Base-by-base conservation (phyloP, 2,113 vertebrate genomes). In the Jacana jacana region DNA sequence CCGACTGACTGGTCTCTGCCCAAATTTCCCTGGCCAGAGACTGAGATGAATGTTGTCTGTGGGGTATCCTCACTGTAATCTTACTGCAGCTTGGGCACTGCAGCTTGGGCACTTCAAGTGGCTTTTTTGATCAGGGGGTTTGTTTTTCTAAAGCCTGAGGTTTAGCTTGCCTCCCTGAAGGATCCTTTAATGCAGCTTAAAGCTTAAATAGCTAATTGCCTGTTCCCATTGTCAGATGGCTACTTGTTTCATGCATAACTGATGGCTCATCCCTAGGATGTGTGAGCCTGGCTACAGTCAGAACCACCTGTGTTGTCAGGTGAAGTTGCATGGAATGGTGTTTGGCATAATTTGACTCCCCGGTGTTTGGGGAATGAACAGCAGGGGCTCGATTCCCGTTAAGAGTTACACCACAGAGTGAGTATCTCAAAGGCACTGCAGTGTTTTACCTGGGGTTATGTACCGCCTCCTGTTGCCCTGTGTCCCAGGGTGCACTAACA, bases 11-110 rank as follows among this genome's bases (percentile, higher is more conserved):
- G 16, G 18, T 44, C 40, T 57, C 42, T 10, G 2, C 17, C 22
- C 1, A 3, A 3, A 4, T 5, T 8, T 11, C 44, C n/a, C 27
- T 40, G 61, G 46, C 28, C 1, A 0, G 17, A 68, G 24, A 17
- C 23, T 1, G 27, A 40, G 61, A 13, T 24, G 55, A 25, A 11
- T 3, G 1, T 2, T 42, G 16, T 4, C 2, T 15, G 20, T 6
- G 8, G 61, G n/a, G 19, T 15, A 4, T 52, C 68, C 37, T 40
- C 23, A 18, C 15, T n/a, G 5, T 18, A 6, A 48, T 35, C 17
- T 42, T 33, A 19, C 10, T 33, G 14, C 37, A 18, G 14, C 49
- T 70, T 11, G 1, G 2, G 39, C 61, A 60, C 31, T 54, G n/a
- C n/a, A n/a, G n/a, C n/a, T n/a, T n/a, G n/a, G n/a, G n/a, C n/a